Base-by-base conservation (phyloP, 2,888 invertebrate genomes). In the Vannuccia rotundouncinata region DNA sequence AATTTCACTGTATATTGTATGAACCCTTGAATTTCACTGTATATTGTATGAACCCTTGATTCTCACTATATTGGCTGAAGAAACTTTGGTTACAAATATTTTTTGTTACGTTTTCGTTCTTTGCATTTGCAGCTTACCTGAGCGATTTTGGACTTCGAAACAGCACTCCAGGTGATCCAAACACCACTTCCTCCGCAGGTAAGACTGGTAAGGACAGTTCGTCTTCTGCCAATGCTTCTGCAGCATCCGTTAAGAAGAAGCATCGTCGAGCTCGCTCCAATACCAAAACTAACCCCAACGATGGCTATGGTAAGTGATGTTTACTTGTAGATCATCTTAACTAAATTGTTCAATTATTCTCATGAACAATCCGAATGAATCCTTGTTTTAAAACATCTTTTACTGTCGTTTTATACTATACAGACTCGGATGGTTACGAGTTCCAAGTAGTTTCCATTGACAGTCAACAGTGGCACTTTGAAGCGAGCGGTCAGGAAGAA, bases 381-480 rank as follows among this genome's bases (percentile, higher is more conserved):
- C n/a, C n/a, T n/a, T n/a, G n/a, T n/a, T n/a, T n/a, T n/a, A n/a
- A n/a, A n/a, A n/a, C n/a, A n/a, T n/a, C n/a, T n/a, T n/a, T n/a
- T n/a, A n/a, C n/a, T n/a, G n/a, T n/a, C n/a, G n/a, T n/a, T n/a
- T n/a, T n/a, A n/a, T n/a, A n/a, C n/a, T n/a, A n/a, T 27, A 5
- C 60, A 79, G 87, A 87, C 83, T 85, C 85, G 78, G 87, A 87
- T 82, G 88, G 86, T 59, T 88, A 93, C 87, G 96, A 96, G 89
- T 97, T 98, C 89, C 93, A 94, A 83, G 95, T 98, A 83, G 95
- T 98, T 28, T 95, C 95, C 0, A 89, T 95, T 87, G 95, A 96
- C 89, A 95, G 95, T 89, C 45, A 79, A 29, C 93, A 95, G 81
- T 99, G 97, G 97, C 94, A 96, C 86, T 98, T 99, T 90, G 96